Evolutionary conservation across 2,797 vertebrate genomes (phyloP).

Genomic region (Silurus aristotelis): DNA sequence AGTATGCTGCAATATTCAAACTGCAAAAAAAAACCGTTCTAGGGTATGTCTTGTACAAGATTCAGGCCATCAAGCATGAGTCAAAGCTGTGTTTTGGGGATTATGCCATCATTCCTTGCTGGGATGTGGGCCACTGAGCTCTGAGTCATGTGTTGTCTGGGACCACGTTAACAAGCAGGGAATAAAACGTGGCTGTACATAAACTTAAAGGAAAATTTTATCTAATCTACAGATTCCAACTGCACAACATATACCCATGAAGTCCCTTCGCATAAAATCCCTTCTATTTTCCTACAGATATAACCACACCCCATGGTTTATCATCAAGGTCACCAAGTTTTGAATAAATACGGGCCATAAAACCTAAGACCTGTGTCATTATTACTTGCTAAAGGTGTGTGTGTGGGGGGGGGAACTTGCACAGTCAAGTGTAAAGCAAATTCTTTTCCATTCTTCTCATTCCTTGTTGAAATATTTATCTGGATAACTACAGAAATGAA

Average conservation of each 20-base stretch:
- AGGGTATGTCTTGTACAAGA: not conserved
- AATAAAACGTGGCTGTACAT: not conserved
- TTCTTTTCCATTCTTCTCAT: not conserved
- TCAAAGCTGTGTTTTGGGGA: not conserved
- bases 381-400: not conserved
- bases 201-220: not conserved
- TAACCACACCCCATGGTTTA: not conserved
- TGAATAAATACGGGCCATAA: not conserved
- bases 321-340: not conserved
- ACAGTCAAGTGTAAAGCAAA: not conserved
- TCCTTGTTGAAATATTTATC: not conserved
- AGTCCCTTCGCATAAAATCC: too few relatives aligned
- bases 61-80: not conserved
- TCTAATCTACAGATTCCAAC: too few relatives aligned
- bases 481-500: too few relatives aligned
- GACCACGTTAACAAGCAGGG: not conserved
- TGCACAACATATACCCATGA: not conserved
- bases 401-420: too few relatives aligned
- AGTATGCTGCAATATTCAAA: not conserved
- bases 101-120: not conserved
- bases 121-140: not conserved
- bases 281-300: too few relatives aligned
- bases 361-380: not conserved
- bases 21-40: not conserved
- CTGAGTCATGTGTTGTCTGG: not conserved